These are phyloP conservation scores for Lydus trimaculatus DNA, from an alignment of 2,888 invertebrate genomes.

Conservation along the genomic window DNA sequence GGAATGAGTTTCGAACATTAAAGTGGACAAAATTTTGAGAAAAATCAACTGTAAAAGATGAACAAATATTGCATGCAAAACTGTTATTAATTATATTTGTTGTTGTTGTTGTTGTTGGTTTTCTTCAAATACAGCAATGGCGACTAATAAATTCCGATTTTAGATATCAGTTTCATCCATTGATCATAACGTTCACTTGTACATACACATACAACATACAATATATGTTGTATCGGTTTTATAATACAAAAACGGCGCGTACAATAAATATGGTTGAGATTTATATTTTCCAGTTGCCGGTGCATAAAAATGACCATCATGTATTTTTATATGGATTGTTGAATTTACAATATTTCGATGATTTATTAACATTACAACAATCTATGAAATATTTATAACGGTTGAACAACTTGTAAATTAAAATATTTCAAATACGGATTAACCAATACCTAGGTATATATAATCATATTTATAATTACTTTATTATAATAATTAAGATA, in stretches of 20 bases:
- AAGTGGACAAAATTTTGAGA: no score
- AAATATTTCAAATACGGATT: no score
- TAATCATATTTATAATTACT: neutral
- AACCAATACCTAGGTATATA: no score
- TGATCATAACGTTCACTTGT: slow-evolving; percentile 16
- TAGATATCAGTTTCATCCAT: slow-evolving; percentile 14
- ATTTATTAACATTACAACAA: neutral
- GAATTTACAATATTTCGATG: slow-evolving; percentile 15
- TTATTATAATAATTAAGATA: no score
- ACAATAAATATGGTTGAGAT: slow-evolving; percentile 14
- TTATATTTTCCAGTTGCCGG: slow-evolving; percentile 26
- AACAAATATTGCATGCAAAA: slow-evolving; percentile 39
- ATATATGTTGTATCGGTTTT: slow-evolving; percentile 8
- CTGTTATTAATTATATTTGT: slow-evolving; percentile 35
- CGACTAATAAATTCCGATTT: slow-evolving; percentile 22
- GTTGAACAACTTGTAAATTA: no score
- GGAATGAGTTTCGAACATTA: no score
- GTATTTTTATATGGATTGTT: slow-evolving; percentile 24
- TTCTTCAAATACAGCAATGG: slow-evolving; percentile 6
- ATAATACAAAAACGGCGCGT: slow-evolving; percentile 10
- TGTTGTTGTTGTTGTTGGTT: no score
- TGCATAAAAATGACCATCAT: slow-evolving; percentile 23
- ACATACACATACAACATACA: slow-evolving; percentile 1
- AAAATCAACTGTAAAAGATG: no score
- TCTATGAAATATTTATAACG: no score